These are phyloP conservation scores for Cuniculus paca DNA, from an alignment of 2,797 vertebrate species.

Conservation along the genomic window DNA sequence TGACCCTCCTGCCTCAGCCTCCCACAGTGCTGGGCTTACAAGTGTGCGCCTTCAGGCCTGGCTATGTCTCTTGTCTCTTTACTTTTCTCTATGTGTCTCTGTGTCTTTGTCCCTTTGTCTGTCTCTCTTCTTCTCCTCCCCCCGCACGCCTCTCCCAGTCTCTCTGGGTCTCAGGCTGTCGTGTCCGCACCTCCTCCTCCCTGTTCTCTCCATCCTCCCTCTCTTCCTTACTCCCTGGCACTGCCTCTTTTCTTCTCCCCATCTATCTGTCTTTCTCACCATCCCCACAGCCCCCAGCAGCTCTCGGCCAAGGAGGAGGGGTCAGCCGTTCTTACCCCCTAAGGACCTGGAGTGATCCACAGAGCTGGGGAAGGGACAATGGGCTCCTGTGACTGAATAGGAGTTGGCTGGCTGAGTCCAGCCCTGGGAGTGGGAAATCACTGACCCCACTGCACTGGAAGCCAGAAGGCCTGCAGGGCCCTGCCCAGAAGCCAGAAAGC, in stretches of 20 bases:
- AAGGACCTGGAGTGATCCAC: neutral
- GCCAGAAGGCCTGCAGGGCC: neutral
- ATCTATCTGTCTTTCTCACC: neutral
- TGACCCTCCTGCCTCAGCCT: neutral
- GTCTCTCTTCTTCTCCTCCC: neutral
- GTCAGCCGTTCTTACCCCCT: neutral
- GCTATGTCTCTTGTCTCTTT: neutral
- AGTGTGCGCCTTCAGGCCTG: neutral
- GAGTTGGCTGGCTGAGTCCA: neutral
- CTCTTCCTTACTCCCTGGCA: too few species aligned
- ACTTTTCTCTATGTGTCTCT: neutral
- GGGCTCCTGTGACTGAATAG: neutral
- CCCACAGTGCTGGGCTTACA: neutral
- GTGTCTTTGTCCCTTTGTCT: neutral
- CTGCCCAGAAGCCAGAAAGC: neutral
- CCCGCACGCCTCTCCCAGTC: neutral
- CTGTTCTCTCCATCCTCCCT: neutral
- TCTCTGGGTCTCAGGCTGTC: accelerated
- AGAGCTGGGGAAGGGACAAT: too few species aligned
- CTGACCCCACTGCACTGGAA: neutral
- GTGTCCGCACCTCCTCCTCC: neutral
- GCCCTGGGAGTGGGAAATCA: neutral
- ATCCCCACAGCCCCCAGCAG: neutral
- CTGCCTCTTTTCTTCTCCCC: too few species aligned
- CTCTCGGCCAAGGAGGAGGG: slow-evolving; percentile 10